Base-by-base conservation (phyloP, 2,888 invertebrate genomes). In the Sthenelais limicola region DNA sequence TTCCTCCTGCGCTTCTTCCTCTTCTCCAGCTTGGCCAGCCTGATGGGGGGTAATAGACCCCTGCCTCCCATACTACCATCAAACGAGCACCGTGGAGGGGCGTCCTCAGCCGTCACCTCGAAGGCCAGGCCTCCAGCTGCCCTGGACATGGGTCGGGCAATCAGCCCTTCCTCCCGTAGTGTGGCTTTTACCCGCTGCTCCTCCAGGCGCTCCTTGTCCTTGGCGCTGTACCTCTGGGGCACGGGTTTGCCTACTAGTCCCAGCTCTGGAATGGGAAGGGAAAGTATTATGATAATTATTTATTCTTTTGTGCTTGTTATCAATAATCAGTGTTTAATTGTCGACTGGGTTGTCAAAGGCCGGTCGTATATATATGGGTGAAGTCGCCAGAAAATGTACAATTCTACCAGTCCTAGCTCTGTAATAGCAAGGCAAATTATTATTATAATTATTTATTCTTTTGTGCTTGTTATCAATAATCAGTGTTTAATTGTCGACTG, bases 141-240 rank as follows among this genome's bases (percentile, higher is more conserved):
- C 74, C 82, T 80, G 4, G 81, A 79, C 35, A 82, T 80, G n/a
- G 86, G 85, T 54, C 83, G 81, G n/a, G 85, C 75, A 68, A 88
- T 87, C 7, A 88, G 79, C 0, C 88, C 88, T 70, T 88, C 88
- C 73, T 88, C 85, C 56, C 86, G 73, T 5, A 88, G 81, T 18
- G 82, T 80, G 73, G 85, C 84, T 38, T 88, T 72, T 47, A 88
- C 83, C 69, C 80, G 78, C 35, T 83, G 80, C 73, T 88, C 88
- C 71, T 87, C 86, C 71, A 83, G 73, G 38, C 87, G 76, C 4
- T 81, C 82, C 72, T 82, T 81, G 74, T 87, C 85, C 75, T 85
- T 86, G 51, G 87, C 87, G 71, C 85, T 86, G 38, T 84, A 80
- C 43, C 86, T 80, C 3, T 84, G 81, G 0, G 85, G 82, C 52